A percentile compares a stretch with the other conserved stretches of the same genome.
phyloP scores from a whole-genome alignment of 2,888 invertebrate species.

The Galerucella nymphaeae region DNA sequence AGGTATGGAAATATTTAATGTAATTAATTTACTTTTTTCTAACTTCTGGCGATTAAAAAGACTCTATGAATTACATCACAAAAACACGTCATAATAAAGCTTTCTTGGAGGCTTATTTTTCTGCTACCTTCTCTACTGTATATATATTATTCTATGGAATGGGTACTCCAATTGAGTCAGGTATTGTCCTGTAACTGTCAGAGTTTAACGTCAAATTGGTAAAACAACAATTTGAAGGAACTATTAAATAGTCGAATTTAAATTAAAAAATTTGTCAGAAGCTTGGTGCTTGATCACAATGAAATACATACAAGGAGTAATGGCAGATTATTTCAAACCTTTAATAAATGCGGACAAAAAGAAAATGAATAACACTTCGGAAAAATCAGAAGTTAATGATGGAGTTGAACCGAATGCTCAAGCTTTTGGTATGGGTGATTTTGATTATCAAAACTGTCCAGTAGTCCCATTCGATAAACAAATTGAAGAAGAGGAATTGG shows the following conservation, averaged over 20 bases:
- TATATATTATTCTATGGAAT: no score
- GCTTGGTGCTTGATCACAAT: constrained; percentile 8
- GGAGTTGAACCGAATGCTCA: not conserved
- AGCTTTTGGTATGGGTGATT: constrained; percentile 45
- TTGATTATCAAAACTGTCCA: constrained; percentile 35
- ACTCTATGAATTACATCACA: no score
- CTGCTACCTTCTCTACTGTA: no score
- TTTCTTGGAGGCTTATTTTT: no score
- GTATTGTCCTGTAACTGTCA: no score
- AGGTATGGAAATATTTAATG: no score
- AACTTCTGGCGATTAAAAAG: no score
- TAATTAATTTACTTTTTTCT: no score
- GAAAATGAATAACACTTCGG: not conserved
- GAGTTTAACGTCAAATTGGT: not conserved
- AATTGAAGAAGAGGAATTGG: constrained; percentile 39
- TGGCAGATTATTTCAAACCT: constrained; percentile 41
- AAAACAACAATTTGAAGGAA: not conserved
- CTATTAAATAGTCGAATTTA: not conserved
- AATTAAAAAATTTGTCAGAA: not conserved
- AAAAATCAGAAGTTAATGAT: not conserved
- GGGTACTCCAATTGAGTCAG: no score
- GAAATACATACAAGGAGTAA: constrained; percentile 40
- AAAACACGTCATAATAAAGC: no score
- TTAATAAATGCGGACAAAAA: not conserved
- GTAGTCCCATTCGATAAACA: not conserved